Evolutionary conservation across 2,888 invertebrate species (phyloP).

Genomic region (Cinara cedri): DNA sequence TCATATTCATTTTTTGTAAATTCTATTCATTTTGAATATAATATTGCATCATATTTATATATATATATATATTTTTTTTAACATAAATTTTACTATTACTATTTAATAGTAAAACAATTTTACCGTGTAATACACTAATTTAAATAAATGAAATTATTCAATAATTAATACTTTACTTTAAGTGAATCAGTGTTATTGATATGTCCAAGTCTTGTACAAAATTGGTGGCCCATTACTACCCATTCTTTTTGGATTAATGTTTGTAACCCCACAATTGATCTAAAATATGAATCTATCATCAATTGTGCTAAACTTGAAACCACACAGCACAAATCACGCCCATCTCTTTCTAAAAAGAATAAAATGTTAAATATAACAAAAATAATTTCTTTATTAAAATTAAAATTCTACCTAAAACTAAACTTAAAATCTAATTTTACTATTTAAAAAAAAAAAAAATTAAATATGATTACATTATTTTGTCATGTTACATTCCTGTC

Average conservation of each 20-base stretch:
- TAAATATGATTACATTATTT: too few relatives aligned
- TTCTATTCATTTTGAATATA: not conserved
- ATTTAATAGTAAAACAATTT: not conserved
- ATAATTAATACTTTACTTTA: conserved; percentile 56
- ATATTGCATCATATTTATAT: not conserved
- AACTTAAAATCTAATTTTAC: too few relatives aligned
- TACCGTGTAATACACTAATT: not conserved
- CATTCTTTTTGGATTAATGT: conserved; percentile 93
- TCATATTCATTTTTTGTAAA: not conserved
- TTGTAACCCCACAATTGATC: conserved; percentile 87
- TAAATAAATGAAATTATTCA: too few relatives aligned
- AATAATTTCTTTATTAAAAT: not conserved
- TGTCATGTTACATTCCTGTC: too few relatives aligned
- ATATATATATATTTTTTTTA: too few relatives aligned
- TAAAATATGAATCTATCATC: conserved; percentile 80
- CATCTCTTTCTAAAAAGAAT: conserved; percentile 70
- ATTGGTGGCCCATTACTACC: conserved; percentile 91
- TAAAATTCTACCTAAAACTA: too few relatives aligned
- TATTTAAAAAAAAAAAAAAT: too few relatives aligned
- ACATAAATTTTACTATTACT: not conserved
- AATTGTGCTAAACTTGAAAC: conserved; percentile 87
- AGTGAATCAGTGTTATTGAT: conserved; percentile 60
- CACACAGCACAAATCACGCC: conserved; percentile 86
- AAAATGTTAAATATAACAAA: not conserved
- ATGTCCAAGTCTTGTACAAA: conserved; percentile 66